Conservation (phyloP, 2,797 vertebrate species). For the Naso thynnoides region DNA sequence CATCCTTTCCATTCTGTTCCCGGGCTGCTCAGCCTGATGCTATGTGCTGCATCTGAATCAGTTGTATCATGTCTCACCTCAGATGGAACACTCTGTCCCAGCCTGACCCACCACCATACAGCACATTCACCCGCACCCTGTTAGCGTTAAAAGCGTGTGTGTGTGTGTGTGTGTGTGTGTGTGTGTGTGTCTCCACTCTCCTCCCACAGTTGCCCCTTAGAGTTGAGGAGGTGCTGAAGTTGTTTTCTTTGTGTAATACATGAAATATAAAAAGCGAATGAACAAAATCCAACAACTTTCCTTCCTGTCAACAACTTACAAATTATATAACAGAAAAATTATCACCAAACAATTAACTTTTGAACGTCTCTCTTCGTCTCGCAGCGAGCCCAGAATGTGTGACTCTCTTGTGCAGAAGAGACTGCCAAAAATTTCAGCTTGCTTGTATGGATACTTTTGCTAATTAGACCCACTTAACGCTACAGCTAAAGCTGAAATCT, state of each 20-base stretch:
- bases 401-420: constrained; percentile 52
- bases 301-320: constrained; percentile 28
- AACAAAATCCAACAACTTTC: constrained; percentile 10
- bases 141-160: constrained; percentile 11
- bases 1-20: neutral
- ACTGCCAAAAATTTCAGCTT: constrained; percentile 58
- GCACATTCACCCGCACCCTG: constrained; percentile 13
- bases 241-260: constrained; percentile 1
- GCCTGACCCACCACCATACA: constrained; percentile 20
- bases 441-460: constrained; percentile 4
- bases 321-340: constrained; percentile 62
- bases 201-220: constrained; percentile 7
- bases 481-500: constrained; percentile 3
- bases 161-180: neutral
- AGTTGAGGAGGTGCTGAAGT: neutral
- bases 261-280: neutral
- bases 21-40: neutral
- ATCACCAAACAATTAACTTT: constrained; percentile 37
- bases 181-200: neutral
- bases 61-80: constrained; percentile 43
- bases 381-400: constrained; percentile 68
- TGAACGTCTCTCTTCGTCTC: constrained; percentile 46
- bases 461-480: constrained; percentile 8
- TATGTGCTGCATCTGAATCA: constrained; percentile 8
- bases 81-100: constrained; percentile 14